Conservation (phyloP, 23 tunicate species). For the Styela plicata region DNA sequence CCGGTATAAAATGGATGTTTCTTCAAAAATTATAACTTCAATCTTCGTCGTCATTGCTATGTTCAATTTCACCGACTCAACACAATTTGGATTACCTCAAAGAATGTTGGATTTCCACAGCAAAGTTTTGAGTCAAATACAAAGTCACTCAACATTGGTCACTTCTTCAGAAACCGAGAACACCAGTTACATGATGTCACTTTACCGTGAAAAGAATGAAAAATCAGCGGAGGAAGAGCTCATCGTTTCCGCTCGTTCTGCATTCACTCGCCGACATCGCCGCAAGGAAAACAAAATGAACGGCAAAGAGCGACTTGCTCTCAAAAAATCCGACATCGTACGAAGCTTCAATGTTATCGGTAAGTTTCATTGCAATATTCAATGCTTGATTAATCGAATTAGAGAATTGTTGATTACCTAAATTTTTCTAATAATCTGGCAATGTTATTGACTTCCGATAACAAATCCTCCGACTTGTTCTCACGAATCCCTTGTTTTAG, state of each 20-base stretch:
- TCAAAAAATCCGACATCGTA: slow-evolving; percentile 59
- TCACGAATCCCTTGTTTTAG: not conserved
- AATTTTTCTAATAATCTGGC: too few species aligned
- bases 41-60: not conserved
- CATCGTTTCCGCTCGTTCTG: slow-evolving; percentile 1
- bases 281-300: not conserved
- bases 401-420: too few species aligned
- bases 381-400: too few species aligned
- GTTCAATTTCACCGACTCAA: not conserved
- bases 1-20: not conserved
- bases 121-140: not conserved
- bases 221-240: not conserved
- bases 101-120: slow-evolving; percentile 4
- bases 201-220: not conserved
- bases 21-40: not conserved
- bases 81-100: not conserved
- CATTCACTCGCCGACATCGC: not conserved
- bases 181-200: slow-evolving; percentile 5
- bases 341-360: slow-evolving; percentile 61
- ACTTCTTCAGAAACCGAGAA: not conserved
- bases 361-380: slow-evolving; percentile 25
- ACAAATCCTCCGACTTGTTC: not conserved
- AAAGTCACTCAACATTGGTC: not conserved
- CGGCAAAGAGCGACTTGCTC: slow-evolving; percentile 33
- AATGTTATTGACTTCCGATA: not conserved